These are phyloP conservation scores for Laticauda colubrina DNA, from an alignment of 2,113 vertebrate genomes.

Conservation along the genomic window DNA sequence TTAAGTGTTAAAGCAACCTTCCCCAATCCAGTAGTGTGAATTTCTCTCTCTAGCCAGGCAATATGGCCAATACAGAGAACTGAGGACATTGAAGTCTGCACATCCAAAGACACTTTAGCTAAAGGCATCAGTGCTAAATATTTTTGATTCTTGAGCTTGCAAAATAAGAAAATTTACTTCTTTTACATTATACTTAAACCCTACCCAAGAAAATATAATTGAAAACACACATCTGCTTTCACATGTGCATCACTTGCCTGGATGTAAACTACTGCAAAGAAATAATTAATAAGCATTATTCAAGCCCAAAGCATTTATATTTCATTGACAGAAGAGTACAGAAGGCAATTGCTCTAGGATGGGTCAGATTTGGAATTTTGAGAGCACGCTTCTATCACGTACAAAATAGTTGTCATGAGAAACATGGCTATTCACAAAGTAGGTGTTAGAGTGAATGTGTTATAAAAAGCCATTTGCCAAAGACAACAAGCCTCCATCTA, in stretches of 20 bases:
- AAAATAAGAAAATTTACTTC: background rate
- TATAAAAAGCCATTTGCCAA: background rate
- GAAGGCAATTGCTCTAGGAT: background rate
- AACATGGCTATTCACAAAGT: background rate
- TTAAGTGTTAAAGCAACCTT: background rate
- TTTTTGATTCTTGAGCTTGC: background rate
- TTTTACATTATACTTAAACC: too few relatives aligned
- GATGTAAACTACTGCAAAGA: background rate
- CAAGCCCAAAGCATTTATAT: background rate
- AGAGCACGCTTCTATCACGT: background rate
- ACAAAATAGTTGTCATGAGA: background rate
- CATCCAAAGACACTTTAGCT: background rate
- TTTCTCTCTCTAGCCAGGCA: background rate
- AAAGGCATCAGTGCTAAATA: background rate
- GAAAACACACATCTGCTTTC: background rate
- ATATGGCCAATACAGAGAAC: background rate
- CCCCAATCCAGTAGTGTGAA: background rate
- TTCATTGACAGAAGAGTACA: background rate
- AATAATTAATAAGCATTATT: background rate
- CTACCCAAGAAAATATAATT: background rate
- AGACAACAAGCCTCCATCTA: background rate
- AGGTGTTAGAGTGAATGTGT: background rate
- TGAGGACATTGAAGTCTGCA: background rate
- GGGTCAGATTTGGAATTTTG: background rate
- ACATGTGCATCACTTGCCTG: background rate